Conservation (phyloP, 2,888 invertebrate species). For the Drosophila vallismaia region DNA sequence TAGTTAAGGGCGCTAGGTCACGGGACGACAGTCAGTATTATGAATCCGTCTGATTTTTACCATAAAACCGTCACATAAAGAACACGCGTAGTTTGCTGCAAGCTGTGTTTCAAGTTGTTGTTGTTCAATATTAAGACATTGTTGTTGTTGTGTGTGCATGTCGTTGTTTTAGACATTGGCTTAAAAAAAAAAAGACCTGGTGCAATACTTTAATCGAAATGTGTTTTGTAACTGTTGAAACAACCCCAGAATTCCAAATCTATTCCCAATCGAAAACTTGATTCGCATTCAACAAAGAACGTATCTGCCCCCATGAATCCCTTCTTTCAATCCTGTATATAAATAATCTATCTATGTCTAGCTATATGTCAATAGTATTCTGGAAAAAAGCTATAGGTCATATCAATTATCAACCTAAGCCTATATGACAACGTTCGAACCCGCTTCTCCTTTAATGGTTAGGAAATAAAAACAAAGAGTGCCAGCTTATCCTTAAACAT, state of each 20-base stretch:
- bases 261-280: no score
- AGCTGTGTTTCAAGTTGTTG: slow-evolving; percentile 44
- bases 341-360: not conserved
- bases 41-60: slow-evolving; percentile 73
- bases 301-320: not conserved
- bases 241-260: not conserved
- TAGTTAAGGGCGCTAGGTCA: not conserved
- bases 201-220: slow-evolving; percentile 61
- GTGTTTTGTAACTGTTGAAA: slow-evolving; percentile 3
- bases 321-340: not conserved
- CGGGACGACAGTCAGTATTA: slow-evolving; percentile 64
- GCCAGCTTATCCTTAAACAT: not conserved
- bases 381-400: not conserved
- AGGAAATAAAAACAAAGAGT: no score
- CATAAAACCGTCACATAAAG: slow-evolving; percentile 44
- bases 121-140: slow-evolving; percentile 31
- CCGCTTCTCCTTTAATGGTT: not conserved
- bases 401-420: not conserved
- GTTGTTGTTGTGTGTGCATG: slow-evolving; percentile 48
- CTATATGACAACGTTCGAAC: not conserved
- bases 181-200: slow-evolving; percentile 21
- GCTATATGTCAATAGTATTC: no score
- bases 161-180: slow-evolving; percentile 24
- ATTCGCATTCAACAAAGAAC: no score
- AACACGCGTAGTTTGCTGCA: slow-evolving; percentile 25